These are phyloP conservation scores for Nephrotoma guestfalica DNA, from an alignment of 2,888 invertebrate genomes.

Conservation along the genomic window DNA sequence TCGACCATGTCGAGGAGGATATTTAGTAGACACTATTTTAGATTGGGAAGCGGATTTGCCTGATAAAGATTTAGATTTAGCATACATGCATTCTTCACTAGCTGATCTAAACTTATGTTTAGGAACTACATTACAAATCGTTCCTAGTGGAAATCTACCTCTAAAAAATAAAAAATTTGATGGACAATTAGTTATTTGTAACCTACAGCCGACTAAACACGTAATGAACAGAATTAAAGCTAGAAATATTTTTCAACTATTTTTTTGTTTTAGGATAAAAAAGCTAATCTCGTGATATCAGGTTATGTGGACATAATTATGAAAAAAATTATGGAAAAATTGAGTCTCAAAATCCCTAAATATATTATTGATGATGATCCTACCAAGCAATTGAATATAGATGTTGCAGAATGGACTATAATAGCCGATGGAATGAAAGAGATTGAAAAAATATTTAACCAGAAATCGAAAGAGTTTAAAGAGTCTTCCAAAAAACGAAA, in stretches of 20 bases:
- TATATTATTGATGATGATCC: constrained; percentile 54
- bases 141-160: constrained; percentile 92
- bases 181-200: constrained; percentile 84
- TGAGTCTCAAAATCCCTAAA: constrained; percentile 57
- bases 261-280: constrained; percentile 56
- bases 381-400: constrained; percentile 36
- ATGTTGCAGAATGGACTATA: constrained; percentile 57
- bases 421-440: constrained; percentile 40
- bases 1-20: constrained; percentile 81
- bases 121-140: constrained; percentile 95
- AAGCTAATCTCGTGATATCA: constrained; percentile 77
- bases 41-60: constrained; percentile 97
- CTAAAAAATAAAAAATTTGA: constrained; percentile 68
- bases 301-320: constrained; percentile 79
- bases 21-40: constrained; percentile 76
- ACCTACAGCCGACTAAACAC: constrained; percentile 95
- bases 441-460: constrained; percentile 46
- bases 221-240: constrained; percentile 38
- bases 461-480: constrained; percentile 15
- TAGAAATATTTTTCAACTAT: not conserved
- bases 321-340: constrained; percentile 52
- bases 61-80: constrained; percentile 65
- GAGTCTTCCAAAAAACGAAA: not conserved
- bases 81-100: constrained; percentile 79
- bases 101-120: constrained; percentile 88